Conservation (phyloP, 2,797 vertebrate species). For the Valencia hispanica region DNA sequence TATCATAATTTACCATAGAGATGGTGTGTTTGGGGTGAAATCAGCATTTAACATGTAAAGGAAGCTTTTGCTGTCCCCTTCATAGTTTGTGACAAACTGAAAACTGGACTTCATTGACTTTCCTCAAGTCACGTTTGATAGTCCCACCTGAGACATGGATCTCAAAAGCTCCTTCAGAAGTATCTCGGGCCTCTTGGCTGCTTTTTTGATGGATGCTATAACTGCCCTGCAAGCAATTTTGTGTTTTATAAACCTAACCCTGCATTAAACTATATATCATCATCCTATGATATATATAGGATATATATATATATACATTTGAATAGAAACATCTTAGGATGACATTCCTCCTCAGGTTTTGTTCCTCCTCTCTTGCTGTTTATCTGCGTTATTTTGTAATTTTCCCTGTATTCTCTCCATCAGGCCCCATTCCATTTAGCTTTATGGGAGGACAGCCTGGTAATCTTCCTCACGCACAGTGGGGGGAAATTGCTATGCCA, state of each 20-base stretch:
- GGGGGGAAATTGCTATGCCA: constrained; percentile 70
- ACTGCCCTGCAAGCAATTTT: too few relatives aligned
- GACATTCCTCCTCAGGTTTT: constrained; percentile 48
- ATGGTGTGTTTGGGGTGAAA: background rate
- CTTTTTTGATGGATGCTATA: background rate
- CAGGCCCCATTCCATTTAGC: constrained; percentile 69
- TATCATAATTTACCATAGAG: background rate
- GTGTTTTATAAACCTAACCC: too few relatives aligned
- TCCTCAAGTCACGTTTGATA: background rate
- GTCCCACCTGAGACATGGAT: background rate
- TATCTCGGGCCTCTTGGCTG: background rate
- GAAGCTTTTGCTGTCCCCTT: background rate
- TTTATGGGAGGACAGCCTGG: constrained; percentile 68
- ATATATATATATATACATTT: too few relatives aligned
- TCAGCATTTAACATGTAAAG: background rate
- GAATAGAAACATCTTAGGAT: constrained; percentile 38
- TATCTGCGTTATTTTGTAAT: constrained; percentile 68
- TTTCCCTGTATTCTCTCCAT: constrained; percentile 67
- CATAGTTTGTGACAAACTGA: background rate
- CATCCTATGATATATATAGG: too few relatives aligned
- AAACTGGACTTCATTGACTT: background rate
- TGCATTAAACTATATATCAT: too few relatives aligned
- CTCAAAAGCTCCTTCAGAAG: background rate
- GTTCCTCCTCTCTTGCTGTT: constrained; percentile 47
- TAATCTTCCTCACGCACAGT: constrained; percentile 64